phyloP scores from a whole-genome alignment of 2,113 vertebrate genomes.

The Protomyctophum bolini region DNA sequence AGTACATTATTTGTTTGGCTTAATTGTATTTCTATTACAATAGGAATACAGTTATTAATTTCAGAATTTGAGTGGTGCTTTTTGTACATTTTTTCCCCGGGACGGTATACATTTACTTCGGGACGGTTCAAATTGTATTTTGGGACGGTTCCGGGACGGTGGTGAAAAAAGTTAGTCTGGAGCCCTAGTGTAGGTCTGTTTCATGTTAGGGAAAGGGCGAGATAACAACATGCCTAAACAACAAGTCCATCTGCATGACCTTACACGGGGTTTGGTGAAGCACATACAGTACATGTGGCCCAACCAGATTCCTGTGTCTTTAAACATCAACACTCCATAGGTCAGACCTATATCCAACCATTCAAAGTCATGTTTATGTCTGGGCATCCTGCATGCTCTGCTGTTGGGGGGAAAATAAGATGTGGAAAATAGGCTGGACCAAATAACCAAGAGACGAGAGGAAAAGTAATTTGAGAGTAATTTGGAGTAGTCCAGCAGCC shows the following conservation, averaged over 20 bases:
- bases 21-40: no score
- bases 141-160: no score
- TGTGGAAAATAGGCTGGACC: conserved; percentile 44
- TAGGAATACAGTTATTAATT: no score
- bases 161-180: no score
- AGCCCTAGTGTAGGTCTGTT: conserved; percentile 35
- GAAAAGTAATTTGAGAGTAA: conserved; percentile 49
- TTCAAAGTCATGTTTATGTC: conserved; percentile 5
- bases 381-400: conserved; percentile 1
- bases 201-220: conserved; percentile 29
- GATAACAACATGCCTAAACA: conserved; percentile 36
- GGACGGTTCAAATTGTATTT: no score
- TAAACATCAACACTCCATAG: conserved; percentile 49
- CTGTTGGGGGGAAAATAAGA: conserved; percentile 44
- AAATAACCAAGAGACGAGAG: conserved; percentile 46
- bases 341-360: conserved; percentile 31
- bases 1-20: no score
- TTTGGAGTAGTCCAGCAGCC: conserved; percentile 45
- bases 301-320: conserved; percentile 33
- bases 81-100: no score
- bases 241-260: conserved; percentile 34
- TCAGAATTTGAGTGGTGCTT: no score
- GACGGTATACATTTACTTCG: no score
- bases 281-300: conserved; percentile 21
- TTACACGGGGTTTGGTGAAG: conserved; percentile 24